Conservation (phyloP, 2,797 vertebrate genomes). For the Darevskia mixta region DNA sequence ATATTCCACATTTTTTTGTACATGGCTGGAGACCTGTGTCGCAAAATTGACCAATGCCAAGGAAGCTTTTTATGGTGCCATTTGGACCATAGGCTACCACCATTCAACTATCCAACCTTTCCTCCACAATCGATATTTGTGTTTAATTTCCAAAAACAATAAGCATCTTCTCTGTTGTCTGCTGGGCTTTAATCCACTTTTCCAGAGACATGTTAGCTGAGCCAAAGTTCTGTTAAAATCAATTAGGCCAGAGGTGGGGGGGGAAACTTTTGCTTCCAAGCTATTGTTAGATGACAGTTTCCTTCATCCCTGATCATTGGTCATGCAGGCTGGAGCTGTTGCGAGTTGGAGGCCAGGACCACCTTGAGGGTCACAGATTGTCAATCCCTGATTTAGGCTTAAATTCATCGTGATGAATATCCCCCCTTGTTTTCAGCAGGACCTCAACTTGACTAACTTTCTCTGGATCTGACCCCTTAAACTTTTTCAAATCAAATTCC, state of each 20-base stretch:
- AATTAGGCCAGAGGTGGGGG: too few relatives aligned
- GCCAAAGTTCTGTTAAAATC: not conserved
- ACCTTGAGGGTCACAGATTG: not conserved
- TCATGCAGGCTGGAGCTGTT: not conserved
- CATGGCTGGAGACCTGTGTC: too few relatives aligned
- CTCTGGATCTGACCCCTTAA: not conserved
- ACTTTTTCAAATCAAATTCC: slow-evolving; percentile 11
- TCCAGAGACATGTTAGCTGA: not conserved
- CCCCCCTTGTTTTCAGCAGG: not conserved
- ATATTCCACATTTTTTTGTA: too few relatives aligned
- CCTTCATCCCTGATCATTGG: not conserved
- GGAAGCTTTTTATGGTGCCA: too few relatives aligned
- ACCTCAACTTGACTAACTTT: slow-evolving; percentile 3
- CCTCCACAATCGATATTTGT: not conserved
- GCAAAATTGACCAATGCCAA: too few relatives aligned
- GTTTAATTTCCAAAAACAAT: not conserved
- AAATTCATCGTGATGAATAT: not conserved
- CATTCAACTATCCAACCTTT: not conserved
- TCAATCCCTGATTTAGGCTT: not conserved
- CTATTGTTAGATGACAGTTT: not conserved
- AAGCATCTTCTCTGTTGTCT: not conserved
- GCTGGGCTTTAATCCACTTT: not conserved
- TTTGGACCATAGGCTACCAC: too few relatives aligned
- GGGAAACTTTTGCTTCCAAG: not conserved
- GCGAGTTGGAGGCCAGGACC: not conserved